These are phyloP conservation scores for Eubasilissa splendida DNA, from an alignment of 2,888 invertebrate species.

Conservation along the genomic window DNA sequence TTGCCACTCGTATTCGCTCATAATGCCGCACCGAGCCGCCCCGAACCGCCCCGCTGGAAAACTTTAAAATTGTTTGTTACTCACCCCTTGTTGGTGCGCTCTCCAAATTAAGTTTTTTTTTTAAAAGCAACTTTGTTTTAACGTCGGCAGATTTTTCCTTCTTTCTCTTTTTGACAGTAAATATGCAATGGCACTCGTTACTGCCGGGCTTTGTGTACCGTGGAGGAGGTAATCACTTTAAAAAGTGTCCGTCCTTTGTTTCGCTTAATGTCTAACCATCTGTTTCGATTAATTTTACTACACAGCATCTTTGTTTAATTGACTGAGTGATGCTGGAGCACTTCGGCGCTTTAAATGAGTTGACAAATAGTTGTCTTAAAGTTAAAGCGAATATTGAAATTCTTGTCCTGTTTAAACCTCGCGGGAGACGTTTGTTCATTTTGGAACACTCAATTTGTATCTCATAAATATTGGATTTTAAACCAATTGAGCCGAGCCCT, in stretches of 20 bases:
- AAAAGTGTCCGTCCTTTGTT: conserved; percentile 1
- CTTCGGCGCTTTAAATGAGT: too few relatives aligned
- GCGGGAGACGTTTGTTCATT: too few relatives aligned
- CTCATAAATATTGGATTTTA: too few relatives aligned
- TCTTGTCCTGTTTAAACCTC: too few relatives aligned
- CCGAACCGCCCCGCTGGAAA: conserved; percentile 36
- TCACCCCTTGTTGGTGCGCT: not conserved
- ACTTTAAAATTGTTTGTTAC: conserved; percentile 54
- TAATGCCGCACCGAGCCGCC: conserved; percentile 18
- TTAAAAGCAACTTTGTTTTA: conserved; percentile 27
- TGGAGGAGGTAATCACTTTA: not conserved
- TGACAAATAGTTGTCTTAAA: too few relatives aligned
- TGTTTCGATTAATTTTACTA: too few relatives aligned
- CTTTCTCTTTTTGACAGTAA: conserved; percentile 23
- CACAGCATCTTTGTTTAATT: too few relatives aligned
- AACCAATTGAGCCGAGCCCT: too few relatives aligned
- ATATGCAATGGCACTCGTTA: conserved; percentile 29
- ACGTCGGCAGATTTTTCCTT: conserved; percentile 17
- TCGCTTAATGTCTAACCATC: not conserved
- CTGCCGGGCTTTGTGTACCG: not conserved
- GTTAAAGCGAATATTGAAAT: too few relatives aligned
- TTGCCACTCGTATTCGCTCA: conserved; percentile 27
- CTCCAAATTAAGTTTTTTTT: not conserved
- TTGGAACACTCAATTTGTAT: too few relatives aligned
- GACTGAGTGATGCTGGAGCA: too few relatives aligned